Evolutionary conservation across 1,140 invertebrate genomes (phyloP).

Genomic region (Leptinotarsa lineolata): DNA sequence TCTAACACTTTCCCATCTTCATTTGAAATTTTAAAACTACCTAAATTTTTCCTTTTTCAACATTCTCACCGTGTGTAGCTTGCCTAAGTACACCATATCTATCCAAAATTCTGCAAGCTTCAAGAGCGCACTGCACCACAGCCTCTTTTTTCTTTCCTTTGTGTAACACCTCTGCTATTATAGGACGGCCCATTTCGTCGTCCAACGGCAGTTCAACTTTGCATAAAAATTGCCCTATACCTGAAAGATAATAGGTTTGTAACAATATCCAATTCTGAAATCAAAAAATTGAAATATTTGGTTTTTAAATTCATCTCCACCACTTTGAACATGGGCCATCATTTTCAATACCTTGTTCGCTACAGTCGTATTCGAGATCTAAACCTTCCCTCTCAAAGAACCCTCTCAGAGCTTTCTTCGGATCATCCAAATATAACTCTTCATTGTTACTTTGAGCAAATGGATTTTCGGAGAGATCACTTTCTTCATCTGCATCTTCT

Average conservation of each 20-base stretch:
- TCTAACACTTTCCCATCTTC: too few relatives aligned
- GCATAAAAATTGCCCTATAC: conserved; percentile 75
- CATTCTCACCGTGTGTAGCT: conserved; percentile 69
- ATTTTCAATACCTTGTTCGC: conserved; percentile 66
- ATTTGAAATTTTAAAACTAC: too few relatives aligned
- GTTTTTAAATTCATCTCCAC: too few relatives aligned
- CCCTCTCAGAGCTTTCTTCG: conserved; percentile 90
- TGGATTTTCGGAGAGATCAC: conserved; percentile 80
- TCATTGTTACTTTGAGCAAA: conserved; percentile 81
- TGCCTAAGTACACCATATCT: conserved; percentile 77
- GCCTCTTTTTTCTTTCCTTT: conserved; percentile 95
- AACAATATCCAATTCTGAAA: too few relatives aligned
- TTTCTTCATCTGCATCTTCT: conserved; percentile 89
- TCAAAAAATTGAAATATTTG: too few relatives aligned
- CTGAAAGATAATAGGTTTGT: conserved; percentile 7
- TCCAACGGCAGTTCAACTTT: conserved; percentile 78
- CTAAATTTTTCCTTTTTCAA: too few relatives aligned
- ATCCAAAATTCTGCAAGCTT: conserved; percentile 92
- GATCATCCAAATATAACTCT: conserved; percentile 89
- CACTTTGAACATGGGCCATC: too few relatives aligned
- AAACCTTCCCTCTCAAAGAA: conserved; percentile 95
- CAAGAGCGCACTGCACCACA: conserved; percentile 88
- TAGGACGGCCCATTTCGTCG: conserved; percentile 69
- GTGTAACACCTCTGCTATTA: conserved; percentile 83
- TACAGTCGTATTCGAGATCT: conserved; percentile 81